A percentile compares a stretch with the other conserved stretches of the same genome.
Evolutionary conservation across 1,140 invertebrate genomes (phyloP).

Genomic region (Drosophila pruinosa): DNA sequence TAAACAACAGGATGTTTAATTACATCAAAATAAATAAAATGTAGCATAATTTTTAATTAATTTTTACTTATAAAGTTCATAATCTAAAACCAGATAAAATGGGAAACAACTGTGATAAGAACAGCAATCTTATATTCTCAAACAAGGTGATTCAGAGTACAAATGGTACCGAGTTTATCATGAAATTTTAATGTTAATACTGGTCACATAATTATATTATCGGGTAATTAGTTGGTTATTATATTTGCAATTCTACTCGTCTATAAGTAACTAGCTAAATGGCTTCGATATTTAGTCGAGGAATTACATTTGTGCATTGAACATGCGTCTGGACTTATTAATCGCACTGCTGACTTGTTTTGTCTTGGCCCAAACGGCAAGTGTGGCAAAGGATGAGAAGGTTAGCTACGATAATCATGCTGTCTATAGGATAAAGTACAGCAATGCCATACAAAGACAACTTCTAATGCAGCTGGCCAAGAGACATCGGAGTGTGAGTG

Average conservation of each 20-base stretch:
- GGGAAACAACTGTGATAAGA: too few species aligned
- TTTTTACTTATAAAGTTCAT: too few species aligned
- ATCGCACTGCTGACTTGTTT: neutral
- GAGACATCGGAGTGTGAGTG: constrained; percentile 40
- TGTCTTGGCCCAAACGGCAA: neutral
- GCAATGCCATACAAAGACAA: constrained; percentile 34
- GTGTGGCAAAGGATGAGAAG: constrained; percentile 20
- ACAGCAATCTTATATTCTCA: too few species aligned
- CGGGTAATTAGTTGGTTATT: neutral
- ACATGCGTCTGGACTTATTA: neutral
- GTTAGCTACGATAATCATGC: constrained; percentile 61
- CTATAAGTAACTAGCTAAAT: neutral
- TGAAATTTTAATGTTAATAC: neutral
- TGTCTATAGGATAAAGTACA: constrained; percentile 55
- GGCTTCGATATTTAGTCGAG: neutral
- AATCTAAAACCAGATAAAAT: too few species aligned
- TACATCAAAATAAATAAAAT: too few species aligned
- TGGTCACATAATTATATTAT: neutral
- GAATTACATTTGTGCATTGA: neutral
- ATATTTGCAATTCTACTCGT: neutral
- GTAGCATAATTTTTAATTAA: too few species aligned
- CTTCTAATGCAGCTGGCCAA: constrained; percentile 24
- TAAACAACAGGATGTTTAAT: too few species aligned
- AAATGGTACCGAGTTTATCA: neutral
- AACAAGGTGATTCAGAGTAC: too few species aligned